Evolutionary conservation across 2,888 invertebrate species (phyloP), one percentile per base, ranked within the genome.

Genomic region (Hylaea fasciaria): DNA sequence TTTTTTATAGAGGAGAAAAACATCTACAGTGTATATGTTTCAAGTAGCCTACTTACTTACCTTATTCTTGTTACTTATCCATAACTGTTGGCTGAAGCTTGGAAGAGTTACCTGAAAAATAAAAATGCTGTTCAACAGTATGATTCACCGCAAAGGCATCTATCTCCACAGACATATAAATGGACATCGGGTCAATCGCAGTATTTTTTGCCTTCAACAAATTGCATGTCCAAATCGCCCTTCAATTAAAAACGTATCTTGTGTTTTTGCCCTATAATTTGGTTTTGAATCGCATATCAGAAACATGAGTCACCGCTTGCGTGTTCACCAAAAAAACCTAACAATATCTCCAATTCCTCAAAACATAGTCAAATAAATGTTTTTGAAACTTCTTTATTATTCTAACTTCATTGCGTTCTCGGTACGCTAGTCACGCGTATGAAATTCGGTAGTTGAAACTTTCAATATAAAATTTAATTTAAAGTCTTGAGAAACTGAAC

Each of bases 391-490:
- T 14, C 8, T 56, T 37, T 13, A 50, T 28, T 57, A 50, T 58
- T 48, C 37, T n/a, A 43, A 52, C 40, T 16, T 35, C 16, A 50
- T 50, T 50, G 14, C 29, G 8, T 32, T 49, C 11, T 50, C 29
- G 8, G 35, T 43, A 51, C 13, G 10, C 49, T 32, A 50, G 60
- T 46, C 50, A 50, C 50, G 60, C 41, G 40, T 37, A 32, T 44
- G 41, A 55, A 60, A 51, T 54, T 54, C n/a, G 50, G 39, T 47
- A 51, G 45, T 40, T 47, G 29, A 55, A 55, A 55, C 41, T 55
- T 56, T 51, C 40, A 40, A 55, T 46, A 50, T 51, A 10, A 55
- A 60, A 55, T 46, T 60, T 46, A 60, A 59, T 59, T 44, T 54
- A 46, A 59, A 45, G 32, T 45, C 45, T 28, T 17, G 7, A 39